phyloP scores from a whole-genome alignment of 2,888 invertebrate species.

The Perithous albicinctus region DNA sequence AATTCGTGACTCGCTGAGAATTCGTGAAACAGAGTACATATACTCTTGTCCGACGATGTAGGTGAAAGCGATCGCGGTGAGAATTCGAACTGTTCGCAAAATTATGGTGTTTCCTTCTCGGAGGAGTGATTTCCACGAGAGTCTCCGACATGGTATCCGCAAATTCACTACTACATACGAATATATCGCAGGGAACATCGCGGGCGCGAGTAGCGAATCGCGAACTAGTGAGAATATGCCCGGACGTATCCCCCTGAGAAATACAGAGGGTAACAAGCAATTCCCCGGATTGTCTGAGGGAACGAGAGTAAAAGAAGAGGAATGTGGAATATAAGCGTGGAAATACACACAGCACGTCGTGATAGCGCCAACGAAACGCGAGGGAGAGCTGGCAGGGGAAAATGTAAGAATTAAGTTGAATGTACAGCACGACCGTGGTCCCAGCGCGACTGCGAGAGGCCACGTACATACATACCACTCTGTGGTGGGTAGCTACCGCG shows the following conservation, averaged over 20 bases:
- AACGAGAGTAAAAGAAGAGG: slow-evolving; percentile 57
- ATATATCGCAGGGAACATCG: background rate
- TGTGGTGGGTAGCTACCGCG: slow-evolving; percentile 28
- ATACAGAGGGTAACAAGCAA: slow-evolving; percentile 70
- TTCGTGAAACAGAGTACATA: slow-evolving; percentile 15
- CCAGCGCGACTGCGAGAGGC: slow-evolving; percentile 50
- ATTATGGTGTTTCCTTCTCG: slow-evolving; percentile 44
- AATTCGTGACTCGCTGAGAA: slow-evolving; percentile 5
- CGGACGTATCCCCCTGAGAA: slow-evolving; percentile 70
- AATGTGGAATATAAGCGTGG: slow-evolving; percentile 32
- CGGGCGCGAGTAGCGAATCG: slow-evolving; percentile 43
- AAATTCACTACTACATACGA: background rate
- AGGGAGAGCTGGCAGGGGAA: slow-evolving; percentile 44
- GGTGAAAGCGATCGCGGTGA: slow-evolving; percentile 26
- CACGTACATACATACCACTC: slow-evolving; percentile 14
- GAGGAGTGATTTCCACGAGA: slow-evolving; percentile 49
- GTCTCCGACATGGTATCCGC: slow-evolving; percentile 6
- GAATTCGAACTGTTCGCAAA: slow-evolving; percentile 56
- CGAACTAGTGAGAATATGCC: background rate
- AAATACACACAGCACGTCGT: slow-evolving; percentile 14
- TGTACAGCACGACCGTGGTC: slow-evolving; percentile 56
- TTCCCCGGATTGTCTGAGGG: slow-evolving; percentile 72
- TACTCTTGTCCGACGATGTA: background rate
- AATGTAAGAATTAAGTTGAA: slow-evolving; percentile 67
- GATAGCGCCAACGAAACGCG: background rate